Evolutionary conservation across 92 coral and sea anemone species (phyloP), one percentile per base, ranked within the genome.

Genomic region (Phenganax subtilis): DNA sequence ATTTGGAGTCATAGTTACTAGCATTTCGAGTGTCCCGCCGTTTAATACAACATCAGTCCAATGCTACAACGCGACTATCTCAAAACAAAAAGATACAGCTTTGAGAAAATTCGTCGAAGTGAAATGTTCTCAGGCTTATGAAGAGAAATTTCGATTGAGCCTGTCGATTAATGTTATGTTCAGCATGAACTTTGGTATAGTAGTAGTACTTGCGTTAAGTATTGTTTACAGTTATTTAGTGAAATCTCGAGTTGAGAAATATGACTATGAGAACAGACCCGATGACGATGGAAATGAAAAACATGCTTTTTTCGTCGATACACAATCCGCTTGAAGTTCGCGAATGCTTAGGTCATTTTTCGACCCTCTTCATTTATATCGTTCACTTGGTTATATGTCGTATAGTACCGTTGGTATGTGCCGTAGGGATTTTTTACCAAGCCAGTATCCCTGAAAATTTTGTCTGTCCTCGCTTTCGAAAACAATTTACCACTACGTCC

Each of bases 381-480:
- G 17, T 52, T 10, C 62, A 73, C 51, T 55, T 73, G 77, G 7
- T 73, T 12, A 2, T 51, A 12, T 52, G 12, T 54, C 77, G 77
- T 73, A 55, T 73, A 73, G 20, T 73, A 53, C 59, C 61, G 16
- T 53, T 54, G 20, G 59, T 8, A n/a, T 52, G 51, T 51, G 77
- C 60, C 37, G 77, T 37, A 8, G 11, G 11, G 59, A 51, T 73
- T 6, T 73, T 73, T 29, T 30, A 12, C 16, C 51, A 27, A 55
- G 3, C 65, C 7, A 1, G 2, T 25, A 59, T 59, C 27, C 65
- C 65, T 1, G 25, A 20, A 1, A 14, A 6, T 14, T 59, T 14
- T 59, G 16, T 20, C 65, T 59, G 65, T 20, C 65, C 65, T 20
- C 25, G 2, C 3, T 59, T 20, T 59, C 1, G 3, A 20, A 59